Conservation (phyloP, 1,140 invertebrate species). For the Wiebesia pumilae region DNA sequence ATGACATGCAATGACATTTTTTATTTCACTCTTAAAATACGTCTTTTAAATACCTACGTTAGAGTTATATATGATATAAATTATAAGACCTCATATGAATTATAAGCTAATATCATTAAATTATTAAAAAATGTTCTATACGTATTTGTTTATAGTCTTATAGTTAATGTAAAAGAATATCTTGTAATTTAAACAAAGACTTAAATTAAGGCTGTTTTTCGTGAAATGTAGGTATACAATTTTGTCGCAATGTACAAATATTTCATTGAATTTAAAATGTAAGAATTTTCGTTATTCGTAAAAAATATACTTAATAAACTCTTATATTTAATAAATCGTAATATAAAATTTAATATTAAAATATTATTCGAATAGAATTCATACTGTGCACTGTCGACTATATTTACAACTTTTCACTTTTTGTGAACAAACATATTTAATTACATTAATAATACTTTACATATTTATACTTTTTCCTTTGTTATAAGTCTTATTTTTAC, state of each 20-base stretch:
- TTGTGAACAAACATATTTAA: neutral
- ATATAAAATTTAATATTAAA: too few species aligned
- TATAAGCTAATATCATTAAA: too few species aligned
- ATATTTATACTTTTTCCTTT: neutral
- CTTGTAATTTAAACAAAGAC: neutral
- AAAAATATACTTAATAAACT: too few species aligned
- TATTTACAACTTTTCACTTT: neutral
- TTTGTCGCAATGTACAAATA: neutral
- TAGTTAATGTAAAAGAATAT: neutral
- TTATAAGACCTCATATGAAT: neutral
- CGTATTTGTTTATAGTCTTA: neutral
- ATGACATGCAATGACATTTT: neutral
- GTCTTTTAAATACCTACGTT: neutral
- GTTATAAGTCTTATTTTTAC: neutral
- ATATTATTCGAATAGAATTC: neutral
- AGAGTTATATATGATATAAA: neutral
- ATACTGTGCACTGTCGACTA: too few species aligned
- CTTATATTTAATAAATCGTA: too few species aligned
- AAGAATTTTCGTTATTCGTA: neutral
- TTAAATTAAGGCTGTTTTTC: neutral
- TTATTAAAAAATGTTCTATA: too few species aligned
- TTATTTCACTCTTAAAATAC: too few species aligned
- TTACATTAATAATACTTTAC: slow-evolving; percentile 9
- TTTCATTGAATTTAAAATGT: neutral
- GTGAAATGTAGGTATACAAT: neutral